phyloP scores from a whole-genome alignment of 2,797 vertebrate species.

The Intellagama lesueurii region DNA sequence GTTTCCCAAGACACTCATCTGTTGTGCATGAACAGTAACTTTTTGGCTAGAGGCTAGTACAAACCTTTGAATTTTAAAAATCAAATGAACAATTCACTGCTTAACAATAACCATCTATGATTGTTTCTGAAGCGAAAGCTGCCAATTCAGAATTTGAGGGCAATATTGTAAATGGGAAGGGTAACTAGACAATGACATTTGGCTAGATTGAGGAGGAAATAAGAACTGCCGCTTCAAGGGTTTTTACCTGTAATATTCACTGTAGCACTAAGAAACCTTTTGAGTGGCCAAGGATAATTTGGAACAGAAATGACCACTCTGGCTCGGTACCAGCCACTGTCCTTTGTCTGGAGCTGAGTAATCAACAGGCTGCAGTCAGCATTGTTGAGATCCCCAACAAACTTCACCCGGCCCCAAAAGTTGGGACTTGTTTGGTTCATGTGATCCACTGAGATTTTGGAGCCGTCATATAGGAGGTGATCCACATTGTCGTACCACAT shows the following conservation, averaged over 20 bases:
- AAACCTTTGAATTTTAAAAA: too few relatives aligned
- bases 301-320: slow-evolving; percentile 75
- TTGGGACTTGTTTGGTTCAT: slow-evolving; percentile 68
- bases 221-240: background rate
- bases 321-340: slow-evolving; percentile 79
- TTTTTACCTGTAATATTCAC: slow-evolving; percentile 24
- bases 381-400: slow-evolving; percentile 67
- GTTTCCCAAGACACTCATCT: too few relatives aligned
- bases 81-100: too few relatives aligned
- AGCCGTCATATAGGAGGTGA: slow-evolving; percentile 1
- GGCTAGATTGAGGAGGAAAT: background rate
- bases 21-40: too few relatives aligned
- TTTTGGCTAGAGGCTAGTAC: too few relatives aligned
- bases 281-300: slow-evolving; percentile 41
- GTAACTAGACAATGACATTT: background rate
- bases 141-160: background rate
- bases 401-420: slow-evolving; percentile 74
- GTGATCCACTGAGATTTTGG: background rate
- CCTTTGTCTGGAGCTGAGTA: slow-evolving; percentile 68
- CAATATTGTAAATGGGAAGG: background rate
- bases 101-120: background rate
- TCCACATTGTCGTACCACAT: accelerated
- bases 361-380: slow-evolving; percentile 80
- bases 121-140: background rate
- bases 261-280: slow-evolving; percentile 65